Conservation (phyloP, 2,113 vertebrate species). For the Coptodon rendalli region DNA sequence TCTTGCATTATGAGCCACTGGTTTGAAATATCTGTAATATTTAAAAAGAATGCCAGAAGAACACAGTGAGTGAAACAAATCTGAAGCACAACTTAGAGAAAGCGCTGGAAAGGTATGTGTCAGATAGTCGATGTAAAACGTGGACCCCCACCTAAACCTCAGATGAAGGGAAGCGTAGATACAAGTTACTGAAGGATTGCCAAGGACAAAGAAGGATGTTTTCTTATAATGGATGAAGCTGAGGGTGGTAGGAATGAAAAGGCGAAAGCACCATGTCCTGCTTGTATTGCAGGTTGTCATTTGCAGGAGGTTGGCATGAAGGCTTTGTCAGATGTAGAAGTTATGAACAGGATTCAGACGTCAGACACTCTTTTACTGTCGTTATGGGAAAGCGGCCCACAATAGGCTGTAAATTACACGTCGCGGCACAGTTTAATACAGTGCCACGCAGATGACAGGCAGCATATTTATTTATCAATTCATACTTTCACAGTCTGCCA, state of each 20-base stretch:
- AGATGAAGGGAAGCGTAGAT: not conserved
- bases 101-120: not conserved
- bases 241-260: not conserved
- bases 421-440: conserved; percentile 14
- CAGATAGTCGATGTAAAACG: not conserved
- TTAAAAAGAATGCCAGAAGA: conserved; percentile 6
- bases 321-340: not conserved
- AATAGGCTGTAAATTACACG: conserved; percentile 26
- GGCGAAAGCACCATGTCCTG: not conserved
- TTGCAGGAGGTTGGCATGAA: not conserved
- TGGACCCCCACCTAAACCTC: not conserved
- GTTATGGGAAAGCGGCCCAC: not conserved
- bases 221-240: conserved; percentile 3
- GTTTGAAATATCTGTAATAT: conserved; percentile 31
- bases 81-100: not conserved
- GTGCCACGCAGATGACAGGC: not conserved
- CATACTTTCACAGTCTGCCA: not conserved
- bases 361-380: conserved; percentile 10
- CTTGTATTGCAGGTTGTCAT: conserved; percentile 5
- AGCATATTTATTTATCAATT: conserved; percentile 36
- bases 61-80: not conserved
- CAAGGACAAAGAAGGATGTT: conserved; percentile 33
- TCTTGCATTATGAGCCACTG: not conserved
- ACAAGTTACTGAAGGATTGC: not conserved
- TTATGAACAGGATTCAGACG: not conserved